Percentiles rank a stretch among this genome's conserved stretches.
Evolutionary conservation across 2,113 vertebrate genomes (phyloP).

Genomic region (Cochlearius cochlearius): DNA sequence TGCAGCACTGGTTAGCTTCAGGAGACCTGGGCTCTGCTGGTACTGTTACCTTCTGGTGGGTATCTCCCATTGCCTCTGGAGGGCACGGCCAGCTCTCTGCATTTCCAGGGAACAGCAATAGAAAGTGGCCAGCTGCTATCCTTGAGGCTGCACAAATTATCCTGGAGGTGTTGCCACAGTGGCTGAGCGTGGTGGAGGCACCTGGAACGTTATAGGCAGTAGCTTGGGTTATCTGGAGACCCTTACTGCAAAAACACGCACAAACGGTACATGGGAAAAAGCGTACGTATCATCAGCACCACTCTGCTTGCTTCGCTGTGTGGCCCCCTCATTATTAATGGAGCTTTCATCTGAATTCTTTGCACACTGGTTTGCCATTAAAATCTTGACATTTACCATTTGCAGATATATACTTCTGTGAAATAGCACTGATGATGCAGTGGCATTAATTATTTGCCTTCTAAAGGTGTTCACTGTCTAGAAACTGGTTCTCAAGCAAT

Average conservation of each 20-base stretch:
- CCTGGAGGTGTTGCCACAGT: not conserved
- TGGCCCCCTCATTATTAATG: not conserved
- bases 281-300: rapidly evolving
- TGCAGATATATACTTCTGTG: not conserved
- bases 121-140: not conserved
- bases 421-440: not conserved
- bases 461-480: not conserved
- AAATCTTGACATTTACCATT: constrained; percentile 37
- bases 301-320: not conserved
- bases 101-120: not conserved
- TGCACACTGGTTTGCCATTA: not conserved
- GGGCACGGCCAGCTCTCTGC: not conserved
- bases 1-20: not conserved
- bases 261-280: not conserved
- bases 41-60: not conserved
- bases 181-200: not conserved
- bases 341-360: constrained; percentile 31
- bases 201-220: not conserved
- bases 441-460: constrained; percentile 7
- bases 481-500: not conserved
- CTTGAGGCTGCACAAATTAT: not conserved
- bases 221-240: not conserved
- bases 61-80: not conserved
- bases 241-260: not conserved
- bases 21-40: not conserved